Evolutionary conservation across 2,113 vertebrate species (phyloP).

Genomic region (Condylura cristata): DNA sequence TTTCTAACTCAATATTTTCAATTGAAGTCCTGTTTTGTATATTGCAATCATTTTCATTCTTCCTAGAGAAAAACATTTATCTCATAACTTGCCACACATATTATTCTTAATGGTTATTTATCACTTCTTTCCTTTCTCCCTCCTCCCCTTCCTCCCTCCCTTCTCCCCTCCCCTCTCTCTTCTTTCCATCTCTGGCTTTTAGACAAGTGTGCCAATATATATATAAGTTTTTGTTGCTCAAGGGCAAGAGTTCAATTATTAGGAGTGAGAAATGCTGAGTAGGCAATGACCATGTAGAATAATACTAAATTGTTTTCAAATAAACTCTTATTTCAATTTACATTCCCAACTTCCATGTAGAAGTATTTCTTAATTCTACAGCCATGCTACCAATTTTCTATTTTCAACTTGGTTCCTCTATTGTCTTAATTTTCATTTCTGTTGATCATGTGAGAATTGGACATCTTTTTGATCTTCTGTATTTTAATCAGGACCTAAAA

Average conservation of each 20-base stretch:
- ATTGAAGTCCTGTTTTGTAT: not conserved
- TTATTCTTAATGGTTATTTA: not conserved
- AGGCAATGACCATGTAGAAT: not conserved
- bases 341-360: no score
- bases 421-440: not conserved
- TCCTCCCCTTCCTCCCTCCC: not conserved
- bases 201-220: not conserved
- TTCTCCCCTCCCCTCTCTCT: not conserved
- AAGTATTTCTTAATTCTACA: not conserved
- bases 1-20: not conserved
- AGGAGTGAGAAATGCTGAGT: not conserved
- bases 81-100: not conserved
- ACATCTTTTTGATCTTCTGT: not conserved
- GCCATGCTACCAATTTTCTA: not conserved
- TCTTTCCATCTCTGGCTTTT: not conserved
- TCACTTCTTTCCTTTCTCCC: not conserved
- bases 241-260: not conserved
- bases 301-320: not conserved
- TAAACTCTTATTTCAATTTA: not conserved
- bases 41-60: not conserved
- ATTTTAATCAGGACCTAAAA: not conserved
- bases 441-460: not conserved
- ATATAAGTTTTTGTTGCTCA: not conserved
- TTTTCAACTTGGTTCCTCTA: not conserved
- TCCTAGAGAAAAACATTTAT: not conserved